phyloP scores from a whole-genome alignment of 2,797 vertebrate genomes.

The Ptychadena robeensis region DNA sequence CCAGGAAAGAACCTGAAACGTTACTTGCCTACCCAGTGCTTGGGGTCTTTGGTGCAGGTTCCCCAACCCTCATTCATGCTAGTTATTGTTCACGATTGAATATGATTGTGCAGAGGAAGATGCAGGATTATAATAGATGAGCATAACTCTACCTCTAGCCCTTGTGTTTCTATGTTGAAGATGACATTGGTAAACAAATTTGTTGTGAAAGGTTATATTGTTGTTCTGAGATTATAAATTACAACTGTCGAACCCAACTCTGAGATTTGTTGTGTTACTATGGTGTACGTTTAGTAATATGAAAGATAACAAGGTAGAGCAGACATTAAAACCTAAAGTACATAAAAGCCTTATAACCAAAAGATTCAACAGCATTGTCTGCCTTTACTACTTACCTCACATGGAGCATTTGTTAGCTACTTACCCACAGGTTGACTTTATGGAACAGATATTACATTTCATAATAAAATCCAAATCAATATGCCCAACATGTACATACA shows the following conservation, averaged over 20 bases:
- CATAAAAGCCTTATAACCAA: background rate
- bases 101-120: too few species aligned
- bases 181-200: too few species aligned
- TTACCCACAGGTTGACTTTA: background rate
- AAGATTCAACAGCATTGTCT: background rate
- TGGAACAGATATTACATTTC: background rate
- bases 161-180: too few species aligned
- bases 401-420: background rate
- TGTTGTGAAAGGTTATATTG: too few species aligned
- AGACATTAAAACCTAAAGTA: background rate
- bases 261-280: background rate
- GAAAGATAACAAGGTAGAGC: background rate
- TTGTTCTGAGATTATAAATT: too few species aligned
- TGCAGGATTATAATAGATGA: too few species aligned
- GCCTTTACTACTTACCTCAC: background rate
- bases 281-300: background rate
- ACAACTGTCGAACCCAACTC: background rate
- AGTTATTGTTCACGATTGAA: too few species aligned
- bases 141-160: too few species aligned
- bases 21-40: too few species aligned
- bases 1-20: too few species aligned
- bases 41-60: too few species aligned
- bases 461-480: constrained; percentile 9
- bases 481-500: constrained; percentile 47
- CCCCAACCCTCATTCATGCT: too few species aligned